These are phyloP conservation scores for Amblyornis subalaris DNA, from an alignment of 2,113 vertebrate species.

Conservation along the genomic window DNA sequence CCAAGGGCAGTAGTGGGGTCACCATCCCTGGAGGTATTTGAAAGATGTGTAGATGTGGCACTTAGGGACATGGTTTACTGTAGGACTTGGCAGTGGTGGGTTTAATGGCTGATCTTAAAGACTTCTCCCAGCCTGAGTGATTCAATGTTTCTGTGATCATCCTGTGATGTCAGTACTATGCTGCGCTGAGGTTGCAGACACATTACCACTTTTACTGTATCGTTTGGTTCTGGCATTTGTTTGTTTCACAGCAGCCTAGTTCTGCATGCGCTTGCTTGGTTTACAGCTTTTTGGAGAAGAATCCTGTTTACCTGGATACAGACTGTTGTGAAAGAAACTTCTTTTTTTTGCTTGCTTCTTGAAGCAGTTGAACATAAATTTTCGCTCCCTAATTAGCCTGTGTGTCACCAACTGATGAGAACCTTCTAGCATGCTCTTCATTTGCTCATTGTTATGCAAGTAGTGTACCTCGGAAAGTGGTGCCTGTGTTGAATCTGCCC, in stretches of 20 bases:
- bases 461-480: not conserved
- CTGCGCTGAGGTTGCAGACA: not conserved
- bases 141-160: not conserved
- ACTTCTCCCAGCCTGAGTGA: not conserved
- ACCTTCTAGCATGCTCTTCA: not conserved
- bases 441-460: constrained; percentile 11
- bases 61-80: not conserved
- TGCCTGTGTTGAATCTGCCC: not conserved
- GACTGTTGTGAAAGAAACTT: not conserved
- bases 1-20: not conserved
- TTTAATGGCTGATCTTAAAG: not conserved
- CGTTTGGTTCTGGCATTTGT: not conserved
- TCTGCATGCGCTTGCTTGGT: not conserved
- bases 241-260: not conserved
- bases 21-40: not conserved
- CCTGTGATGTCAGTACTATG: not conserved
- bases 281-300: not conserved
- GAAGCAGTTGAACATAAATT: not conserved
- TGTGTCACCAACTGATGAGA: not conserved
- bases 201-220: fast-evolving
- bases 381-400: not conserved
- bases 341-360: not conserved
- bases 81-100: not conserved
- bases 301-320: not conserved
- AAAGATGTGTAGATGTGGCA: not conserved